A percentile compares a stretch with the other conserved stretches of the same genome.
phyloP scores from a whole-genome alignment of 2,797 vertebrate genomes.

The Coregonus ussuriensis region DNA sequence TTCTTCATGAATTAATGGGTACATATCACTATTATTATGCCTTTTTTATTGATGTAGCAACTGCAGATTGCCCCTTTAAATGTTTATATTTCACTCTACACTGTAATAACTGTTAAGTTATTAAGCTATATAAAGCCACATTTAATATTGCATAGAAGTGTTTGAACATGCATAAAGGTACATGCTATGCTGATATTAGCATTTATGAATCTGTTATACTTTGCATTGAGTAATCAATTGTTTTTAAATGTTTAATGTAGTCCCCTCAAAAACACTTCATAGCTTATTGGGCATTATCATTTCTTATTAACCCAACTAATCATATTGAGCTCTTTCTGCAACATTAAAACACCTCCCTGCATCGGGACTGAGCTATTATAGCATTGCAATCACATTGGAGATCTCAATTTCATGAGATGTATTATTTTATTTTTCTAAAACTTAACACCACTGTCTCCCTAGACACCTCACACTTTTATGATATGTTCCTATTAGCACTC shows the following conservation, averaged over 20 bases:
- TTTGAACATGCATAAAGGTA: background rate
- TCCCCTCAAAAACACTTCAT: background rate
- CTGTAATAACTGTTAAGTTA: background rate
- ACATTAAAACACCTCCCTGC: background rate
- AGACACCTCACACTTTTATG: constrained; percentile 66
- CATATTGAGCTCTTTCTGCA: background rate
- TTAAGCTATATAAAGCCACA: background rate
- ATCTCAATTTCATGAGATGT: constrained; percentile 60
- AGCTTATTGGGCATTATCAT: background rate
- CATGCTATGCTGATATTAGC: background rate
- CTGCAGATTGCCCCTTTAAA: no score
- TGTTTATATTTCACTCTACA: no score
- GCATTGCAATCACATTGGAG: constrained; percentile 11
- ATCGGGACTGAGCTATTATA: background rate
- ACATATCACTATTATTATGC: no score
- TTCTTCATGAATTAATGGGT: no score
- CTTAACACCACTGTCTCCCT: constrained; percentile 71
- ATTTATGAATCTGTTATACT: background rate
- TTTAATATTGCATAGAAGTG: no score
- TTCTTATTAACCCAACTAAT: background rate
- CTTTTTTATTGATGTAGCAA: no score
- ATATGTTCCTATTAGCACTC: constrained; percentile 65
- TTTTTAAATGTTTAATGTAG: background rate
- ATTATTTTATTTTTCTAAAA: constrained; percentile 72
- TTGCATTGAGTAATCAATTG: background rate